phyloP scores from a whole-genome alignment of 2,888 invertebrate species.

The Acronicta alni region DNA sequence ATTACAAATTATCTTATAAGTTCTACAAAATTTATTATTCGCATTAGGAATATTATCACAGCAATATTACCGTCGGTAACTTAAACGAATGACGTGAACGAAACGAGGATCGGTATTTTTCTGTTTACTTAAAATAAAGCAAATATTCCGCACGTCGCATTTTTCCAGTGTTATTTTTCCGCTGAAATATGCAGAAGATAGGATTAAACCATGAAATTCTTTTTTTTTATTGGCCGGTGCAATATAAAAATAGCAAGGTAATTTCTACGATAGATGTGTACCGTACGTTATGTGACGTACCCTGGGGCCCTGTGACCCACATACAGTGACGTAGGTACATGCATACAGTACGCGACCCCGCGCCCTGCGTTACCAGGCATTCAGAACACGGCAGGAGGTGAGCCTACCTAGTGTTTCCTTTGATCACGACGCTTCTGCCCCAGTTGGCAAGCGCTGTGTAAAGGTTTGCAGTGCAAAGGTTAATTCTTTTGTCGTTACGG shows the following conservation, averaged over 20 bases:
- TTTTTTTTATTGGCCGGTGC: conserved; percentile 20
- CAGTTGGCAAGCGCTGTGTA: conserved; percentile 69
- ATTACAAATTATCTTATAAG: not conserved
- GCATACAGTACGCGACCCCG: conserved; percentile 48
- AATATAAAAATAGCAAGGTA: conserved; percentile 41
- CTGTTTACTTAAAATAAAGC: conserved; percentile 1
- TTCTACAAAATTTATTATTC: too few species aligned
- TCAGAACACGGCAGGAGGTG: conserved; percentile 72
- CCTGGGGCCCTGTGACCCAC: conserved; percentile 65
- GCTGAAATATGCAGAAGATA: not conserved
- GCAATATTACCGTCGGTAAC: conserved; percentile 1
- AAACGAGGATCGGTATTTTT: not conserved
- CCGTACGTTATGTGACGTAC: conserved; percentile 49
- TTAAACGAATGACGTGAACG: conserved; percentile 3
- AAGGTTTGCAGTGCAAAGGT: conserved; percentile 61
- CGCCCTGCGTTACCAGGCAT: conserved; percentile 66
- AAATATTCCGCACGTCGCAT: conserved; percentile 7
- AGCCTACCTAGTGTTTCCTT: conserved; percentile 68
- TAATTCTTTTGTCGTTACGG: conserved; percentile 67
- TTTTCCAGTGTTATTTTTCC: conserved; percentile 16
- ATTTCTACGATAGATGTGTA: conserved; percentile 44
- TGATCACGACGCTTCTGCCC: conserved; percentile 74
- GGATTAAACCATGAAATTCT: conserved; percentile 16
- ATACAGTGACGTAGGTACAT: conserved; percentile 56
- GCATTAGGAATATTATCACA: not conserved